These are phyloP conservation scores for Heterohyrax brucei DNA, from an alignment of 2,797 vertebrate species.

Conservation along the genomic window DNA sequence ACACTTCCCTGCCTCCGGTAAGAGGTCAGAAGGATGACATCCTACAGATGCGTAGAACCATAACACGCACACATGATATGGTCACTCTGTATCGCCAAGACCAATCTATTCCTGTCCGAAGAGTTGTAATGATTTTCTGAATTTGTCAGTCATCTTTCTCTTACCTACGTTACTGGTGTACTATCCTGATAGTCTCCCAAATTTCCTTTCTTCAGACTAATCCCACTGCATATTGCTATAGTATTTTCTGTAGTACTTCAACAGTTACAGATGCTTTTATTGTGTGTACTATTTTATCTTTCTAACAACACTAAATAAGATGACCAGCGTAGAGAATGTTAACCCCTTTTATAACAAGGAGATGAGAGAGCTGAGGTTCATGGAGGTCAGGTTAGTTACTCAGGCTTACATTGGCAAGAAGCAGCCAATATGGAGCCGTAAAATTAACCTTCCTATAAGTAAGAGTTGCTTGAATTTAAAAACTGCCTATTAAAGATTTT, in stretches of 20 bases:
- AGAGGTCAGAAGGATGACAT: too few species aligned
- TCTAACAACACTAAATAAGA: slow-evolving; percentile 1
- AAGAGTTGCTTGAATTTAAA: slow-evolving; percentile 10
- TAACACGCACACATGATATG: too few species aligned
- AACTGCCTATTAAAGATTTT: slow-evolving; percentile 19
- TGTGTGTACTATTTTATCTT: background rate
- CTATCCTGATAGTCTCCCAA: slow-evolving; percentile 9
- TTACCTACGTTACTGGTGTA: slow-evolving; percentile 39
- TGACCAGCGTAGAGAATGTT: slow-evolving; percentile 7
- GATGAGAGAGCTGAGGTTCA: slow-evolving; percentile 45
- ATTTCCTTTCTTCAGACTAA: slow-evolving; percentile 73
- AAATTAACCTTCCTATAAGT: slow-evolving; percentile 59
- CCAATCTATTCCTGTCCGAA: too few species aligned
- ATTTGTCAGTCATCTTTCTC: slow-evolving; percentile 1
- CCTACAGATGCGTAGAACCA: too few species aligned
- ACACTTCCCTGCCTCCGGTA: too few species aligned
- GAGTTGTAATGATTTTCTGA: background rate
- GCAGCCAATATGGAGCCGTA: slow-evolving; percentile 7
- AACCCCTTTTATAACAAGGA: background rate
- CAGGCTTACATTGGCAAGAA: slow-evolving; percentile 1
- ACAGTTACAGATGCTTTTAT: slow-evolving; percentile 30
- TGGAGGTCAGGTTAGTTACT: slow-evolving; percentile 62
- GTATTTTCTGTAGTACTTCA: slow-evolving; percentile 65
- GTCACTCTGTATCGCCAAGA: too few species aligned
- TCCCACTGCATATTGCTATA: slow-evolving; percentile 49